phyloP scores from a whole-genome alignment of 2,113 vertebrate species.

The Ursus arctos region DNA sequence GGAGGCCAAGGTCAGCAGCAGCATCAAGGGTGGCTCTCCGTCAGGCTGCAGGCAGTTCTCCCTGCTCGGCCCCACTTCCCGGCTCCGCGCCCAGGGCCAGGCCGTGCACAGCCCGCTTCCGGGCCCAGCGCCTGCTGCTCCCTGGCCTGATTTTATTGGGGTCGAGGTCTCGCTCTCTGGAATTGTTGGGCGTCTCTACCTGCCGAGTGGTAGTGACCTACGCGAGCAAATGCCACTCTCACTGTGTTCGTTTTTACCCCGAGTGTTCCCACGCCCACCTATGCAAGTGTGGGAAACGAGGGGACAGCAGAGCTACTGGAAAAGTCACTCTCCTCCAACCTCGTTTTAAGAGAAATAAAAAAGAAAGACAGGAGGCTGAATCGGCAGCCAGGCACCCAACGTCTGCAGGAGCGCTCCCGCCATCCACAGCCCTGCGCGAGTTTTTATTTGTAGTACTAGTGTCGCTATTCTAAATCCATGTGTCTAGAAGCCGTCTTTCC shows the following conservation, averaged over 20 bases:
- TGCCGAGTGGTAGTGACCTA: conserved; percentile 79
- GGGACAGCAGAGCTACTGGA: background rate
- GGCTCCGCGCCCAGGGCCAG: background rate
- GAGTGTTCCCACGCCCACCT: conserved; percentile 70
- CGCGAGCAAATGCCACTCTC: conserved; percentile 80
- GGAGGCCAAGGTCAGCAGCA: fast-evolving
- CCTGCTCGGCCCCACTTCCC: background rate
- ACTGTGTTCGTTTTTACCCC: conserved; percentile 82
- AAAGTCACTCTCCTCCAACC: background rate
- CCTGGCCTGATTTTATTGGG: conserved; percentile 78
- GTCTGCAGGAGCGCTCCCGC: background rate
- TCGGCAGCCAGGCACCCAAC: background rate
- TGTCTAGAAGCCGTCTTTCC: background rate
- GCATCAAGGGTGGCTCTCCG: background rate
- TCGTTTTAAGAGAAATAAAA: background rate
- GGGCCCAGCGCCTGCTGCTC: background rate
- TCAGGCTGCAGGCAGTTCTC: background rate
- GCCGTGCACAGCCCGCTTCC: background rate
- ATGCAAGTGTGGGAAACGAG: background rate
- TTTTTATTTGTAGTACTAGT: background rate
- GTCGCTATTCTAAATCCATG: fast-evolving
- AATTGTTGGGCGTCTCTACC: conserved; percentile 82
- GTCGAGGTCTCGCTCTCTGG: conserved; percentile 80
- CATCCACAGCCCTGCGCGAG: fast-evolving
- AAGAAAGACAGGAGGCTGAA: background rate